phyloP scores from a whole-genome alignment of 2,888 invertebrate genomes.

The Ophion slaviceki region DNA sequence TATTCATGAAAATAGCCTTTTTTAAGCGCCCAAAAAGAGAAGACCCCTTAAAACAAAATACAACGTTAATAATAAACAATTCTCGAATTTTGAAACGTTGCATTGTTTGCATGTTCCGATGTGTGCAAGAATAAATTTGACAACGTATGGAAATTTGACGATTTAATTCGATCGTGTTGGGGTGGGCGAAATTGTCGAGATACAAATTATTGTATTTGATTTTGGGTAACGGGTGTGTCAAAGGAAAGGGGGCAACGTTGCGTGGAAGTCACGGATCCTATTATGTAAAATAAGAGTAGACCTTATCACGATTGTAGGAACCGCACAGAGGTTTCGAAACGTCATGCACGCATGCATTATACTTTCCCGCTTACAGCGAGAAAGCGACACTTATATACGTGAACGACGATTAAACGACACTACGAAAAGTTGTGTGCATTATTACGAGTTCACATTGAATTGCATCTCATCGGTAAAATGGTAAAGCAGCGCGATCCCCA shows the following conservation, averaged over 20 bases:
- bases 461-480: constrained; percentile 2
- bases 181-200: constrained; percentile 19
- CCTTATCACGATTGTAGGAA: constrained; percentile 4
- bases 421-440: constrained; percentile 32
- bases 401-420: constrained; percentile 35
- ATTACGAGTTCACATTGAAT: constrained; percentile 25
- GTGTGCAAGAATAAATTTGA: neutral
- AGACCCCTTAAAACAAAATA: neutral
- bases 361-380: neutral
- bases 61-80: neutral
- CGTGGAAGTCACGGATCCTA: neutral
- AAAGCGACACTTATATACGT: constrained; percentile 8
- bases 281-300: neutral
- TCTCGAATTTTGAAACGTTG: neutral
- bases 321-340: constrained; percentile 16
- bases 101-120: constrained; percentile 48
- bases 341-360: constrained; percentile 41
- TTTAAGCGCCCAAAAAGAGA: no score
- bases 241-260: neutral
- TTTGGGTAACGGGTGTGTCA: neutral
- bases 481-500: neutral
- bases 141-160: neutral
- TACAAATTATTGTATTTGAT: constrained; percentile 3
- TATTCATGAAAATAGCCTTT: no score
- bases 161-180: neutral